A percentile compares a stretch with the other conserved stretches of the same genome.
Evolutionary conservation across 1,140 invertebrate genomes (phyloP).

Genomic region (Probaryconus sp.): DNA sequence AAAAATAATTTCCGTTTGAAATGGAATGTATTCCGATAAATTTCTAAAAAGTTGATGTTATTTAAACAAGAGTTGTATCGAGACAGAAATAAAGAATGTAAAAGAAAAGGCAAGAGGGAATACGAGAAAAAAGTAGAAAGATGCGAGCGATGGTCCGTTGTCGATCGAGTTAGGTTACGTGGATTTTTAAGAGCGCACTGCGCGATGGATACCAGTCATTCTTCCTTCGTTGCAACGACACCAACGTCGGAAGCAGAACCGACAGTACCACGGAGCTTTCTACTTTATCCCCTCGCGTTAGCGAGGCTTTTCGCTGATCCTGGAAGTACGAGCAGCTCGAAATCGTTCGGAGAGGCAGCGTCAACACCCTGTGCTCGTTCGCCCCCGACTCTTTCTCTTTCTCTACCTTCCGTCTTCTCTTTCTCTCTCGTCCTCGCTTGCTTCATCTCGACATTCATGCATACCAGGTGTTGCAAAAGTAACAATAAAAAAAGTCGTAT

Average conservation of each 20-base stretch:
- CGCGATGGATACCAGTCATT: conserved; percentile 54
- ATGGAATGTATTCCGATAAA: too few species aligned
- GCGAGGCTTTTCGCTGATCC: conserved; percentile 73
- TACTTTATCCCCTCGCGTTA: conserved; percentile 69
- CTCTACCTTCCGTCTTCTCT: conserved; percentile 36
- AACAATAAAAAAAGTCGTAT: conserved; percentile 1
- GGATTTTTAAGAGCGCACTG: conserved; percentile 33
- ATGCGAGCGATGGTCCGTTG: conserved; percentile 36
- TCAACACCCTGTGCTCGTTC: conserved; percentile 65
- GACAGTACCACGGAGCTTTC: conserved; percentile 60
- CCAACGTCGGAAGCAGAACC: conserved; percentile 43
- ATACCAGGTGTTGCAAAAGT: conserved; percentile 49
- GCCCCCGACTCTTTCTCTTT: conserved; percentile 35
- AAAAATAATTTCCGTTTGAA: too few species aligned
- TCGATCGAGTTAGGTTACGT: conserved; percentile 15
- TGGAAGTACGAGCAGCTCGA: conserved; percentile 72
- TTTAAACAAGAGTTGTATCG: too few species aligned
- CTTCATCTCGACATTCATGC: conserved; percentile 29
- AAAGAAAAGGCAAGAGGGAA: conserved; percentile 8
- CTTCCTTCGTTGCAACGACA: conserved; percentile 37
- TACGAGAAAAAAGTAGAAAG: conserved; percentile 31
- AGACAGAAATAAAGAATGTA: too few species aligned
- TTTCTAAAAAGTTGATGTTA: too few species aligned
- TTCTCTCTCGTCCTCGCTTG: conserved; percentile 52
- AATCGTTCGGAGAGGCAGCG: conserved; percentile 70